These are phyloP conservation scores for Coptodon bakossiorum DNA, from an alignment of 2,113 vertebrate species.

Conservation along the genomic window DNA sequence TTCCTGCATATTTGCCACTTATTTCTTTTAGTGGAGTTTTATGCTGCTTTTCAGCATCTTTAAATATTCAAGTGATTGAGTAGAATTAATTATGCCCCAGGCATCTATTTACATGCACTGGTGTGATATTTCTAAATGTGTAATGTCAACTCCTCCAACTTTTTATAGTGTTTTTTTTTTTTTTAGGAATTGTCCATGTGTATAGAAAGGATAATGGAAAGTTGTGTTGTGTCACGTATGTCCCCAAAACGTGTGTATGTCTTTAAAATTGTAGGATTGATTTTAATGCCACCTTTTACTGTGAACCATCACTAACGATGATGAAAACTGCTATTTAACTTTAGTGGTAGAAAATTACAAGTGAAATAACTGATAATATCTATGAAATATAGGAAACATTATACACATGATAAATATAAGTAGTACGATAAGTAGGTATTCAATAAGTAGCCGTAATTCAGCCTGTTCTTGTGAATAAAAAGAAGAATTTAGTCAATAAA, in stretches of 20 bases:
- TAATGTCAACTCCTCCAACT: background rate
- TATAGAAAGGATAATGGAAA: background rate
- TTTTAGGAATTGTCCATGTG: background rate
- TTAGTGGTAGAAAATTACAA: background rate
- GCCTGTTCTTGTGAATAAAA: background rate
- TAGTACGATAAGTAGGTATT: background rate
- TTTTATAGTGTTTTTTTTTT: background rate
- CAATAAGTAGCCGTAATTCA: background rate
- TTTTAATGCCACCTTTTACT: background rate
- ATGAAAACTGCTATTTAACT: background rate
- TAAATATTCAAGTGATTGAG: background rate
- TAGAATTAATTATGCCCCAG: background rate
- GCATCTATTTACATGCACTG: background rate
- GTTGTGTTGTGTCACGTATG: background rate
- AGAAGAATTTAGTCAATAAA: background rate
- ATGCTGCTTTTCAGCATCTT: background rate
- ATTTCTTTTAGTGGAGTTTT: background rate
- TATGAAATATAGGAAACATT: background rate
- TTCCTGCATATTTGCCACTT: background rate
- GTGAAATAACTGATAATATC: background rate
- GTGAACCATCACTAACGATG: background rate
- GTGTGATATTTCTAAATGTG: background rate
- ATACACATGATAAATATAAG: background rate
- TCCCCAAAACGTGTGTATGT: background rate
- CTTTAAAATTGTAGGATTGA: background rate